Conservation (phyloP, 1,140 invertebrate genomes). For the Drosophila prosaltans region DNA sequence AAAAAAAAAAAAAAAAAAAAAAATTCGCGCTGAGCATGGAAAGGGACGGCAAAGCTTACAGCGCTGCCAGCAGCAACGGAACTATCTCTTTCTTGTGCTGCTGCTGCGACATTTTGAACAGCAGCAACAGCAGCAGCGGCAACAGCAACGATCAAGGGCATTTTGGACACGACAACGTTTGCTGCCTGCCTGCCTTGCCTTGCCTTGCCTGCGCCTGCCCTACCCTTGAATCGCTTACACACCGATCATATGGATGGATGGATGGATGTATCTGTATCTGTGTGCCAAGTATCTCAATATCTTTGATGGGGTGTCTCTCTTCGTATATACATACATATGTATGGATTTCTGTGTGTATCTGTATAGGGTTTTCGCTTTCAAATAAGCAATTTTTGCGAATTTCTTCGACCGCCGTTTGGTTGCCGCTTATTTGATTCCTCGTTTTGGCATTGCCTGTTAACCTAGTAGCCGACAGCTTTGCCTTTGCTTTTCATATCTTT, state of each 20-base stretch:
- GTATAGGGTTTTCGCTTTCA: conserved; percentile 77
- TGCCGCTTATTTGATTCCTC: conserved; percentile 59
- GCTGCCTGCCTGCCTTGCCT: conserved; percentile 1
- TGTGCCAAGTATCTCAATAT: conserved; percentile 31
- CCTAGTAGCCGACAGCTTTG: conserved; percentile 70
- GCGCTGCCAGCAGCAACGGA: conserved; percentile 39
- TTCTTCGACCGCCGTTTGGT: conserved; percentile 52
- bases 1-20: not conserved
- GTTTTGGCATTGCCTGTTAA: conserved; percentile 73
- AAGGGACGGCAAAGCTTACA: conserved; percentile 71
- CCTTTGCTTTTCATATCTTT: conserved; percentile 24
- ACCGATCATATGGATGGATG: conserved; percentile 51
- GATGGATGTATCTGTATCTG: conserved; percentile 46
- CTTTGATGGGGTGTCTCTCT: conserved; percentile 34
- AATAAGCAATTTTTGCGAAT: conserved; percentile 76
- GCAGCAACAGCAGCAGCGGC: not conserved
- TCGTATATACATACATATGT: conserved; percentile 32
- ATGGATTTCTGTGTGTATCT: conserved; percentile 43
- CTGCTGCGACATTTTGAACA: conserved; percentile 53
- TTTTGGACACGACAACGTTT: conserved; percentile 64
- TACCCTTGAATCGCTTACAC: conserved; percentile 78
- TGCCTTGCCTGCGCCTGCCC: conserved; percentile 43
- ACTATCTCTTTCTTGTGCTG: conserved; percentile 21
- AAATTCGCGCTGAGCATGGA: conserved; percentile 47
- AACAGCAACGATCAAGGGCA: conserved; percentile 72